Evolutionary conservation across 1,140 invertebrate species (phyloP).

Genomic region (Limonius californicus): DNA sequence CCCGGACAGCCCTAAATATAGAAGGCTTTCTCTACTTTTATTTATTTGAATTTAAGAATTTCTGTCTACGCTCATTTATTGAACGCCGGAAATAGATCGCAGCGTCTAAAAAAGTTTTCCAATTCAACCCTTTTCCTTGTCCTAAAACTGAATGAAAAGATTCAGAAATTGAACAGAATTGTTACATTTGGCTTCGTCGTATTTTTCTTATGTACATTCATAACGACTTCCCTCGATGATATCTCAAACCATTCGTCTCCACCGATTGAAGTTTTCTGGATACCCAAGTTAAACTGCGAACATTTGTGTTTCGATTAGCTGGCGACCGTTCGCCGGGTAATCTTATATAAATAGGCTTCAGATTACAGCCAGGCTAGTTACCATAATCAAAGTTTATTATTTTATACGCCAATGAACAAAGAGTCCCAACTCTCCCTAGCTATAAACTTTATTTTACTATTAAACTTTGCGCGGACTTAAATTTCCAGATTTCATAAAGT

Average conservation of each 20-base stretch:
- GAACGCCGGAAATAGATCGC: too few species aligned
- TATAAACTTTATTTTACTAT: constrained; percentile 22
- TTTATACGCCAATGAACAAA: constrained; percentile 21
- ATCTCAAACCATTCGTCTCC: not conserved
- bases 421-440: not conserved
- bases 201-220: too few species aligned
- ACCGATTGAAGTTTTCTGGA: not conserved
- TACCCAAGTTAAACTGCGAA: not conserved
- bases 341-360: too few species aligned
- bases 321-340: not conserved
- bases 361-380: constrained; percentile 2
- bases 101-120: too few species aligned
- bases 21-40: constrained; percentile 22
- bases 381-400: constrained; percentile 26
- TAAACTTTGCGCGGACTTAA: constrained; percentile 8
- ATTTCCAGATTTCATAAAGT: constrained; percentile 16
- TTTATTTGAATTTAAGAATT: constrained; percentile 21
- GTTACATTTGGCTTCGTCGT: too few species aligned
- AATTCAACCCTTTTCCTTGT: too few species aligned
- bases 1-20: constrained; percentile 18
- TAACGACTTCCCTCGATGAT: too few species aligned
- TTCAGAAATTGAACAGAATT: too few species aligned
- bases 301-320: not conserved
- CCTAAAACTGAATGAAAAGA: too few species aligned
- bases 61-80: too few species aligned